Evolutionary conservation across 2,888 invertebrate genomes (phyloP), one percentile per base, ranked within the genome.

Genomic region (Calameuta filiformis): DNA sequence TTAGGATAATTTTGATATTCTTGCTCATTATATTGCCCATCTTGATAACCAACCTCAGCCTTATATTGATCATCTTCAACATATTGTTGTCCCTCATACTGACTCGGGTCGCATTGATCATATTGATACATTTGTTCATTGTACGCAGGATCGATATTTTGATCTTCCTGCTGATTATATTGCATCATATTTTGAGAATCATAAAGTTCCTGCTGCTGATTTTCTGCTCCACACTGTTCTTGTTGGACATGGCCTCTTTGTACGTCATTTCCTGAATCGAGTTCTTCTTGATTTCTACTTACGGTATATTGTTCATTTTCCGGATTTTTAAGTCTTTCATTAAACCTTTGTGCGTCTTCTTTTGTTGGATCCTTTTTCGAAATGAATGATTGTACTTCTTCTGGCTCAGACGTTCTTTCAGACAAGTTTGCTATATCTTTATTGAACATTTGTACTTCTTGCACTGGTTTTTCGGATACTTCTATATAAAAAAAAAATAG

Each of bases 101-200:
- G 80, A 1, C 82, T 81, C n/a, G 85, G 81, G 81, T 88, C 86
- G 75, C 87, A 89, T 40, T 88, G 85, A 4, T 85, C 84, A 79
- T 89, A 89, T 37, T 87, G 87, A 69, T 83, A 82, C 76, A 86
- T 86, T 12, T 84, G 82, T 35, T 88, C 83, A 74, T 85, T 85
- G 35, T 78, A 78, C 12, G 40, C 75, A n/a, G 69, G 76, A 12
- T 75, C 31, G 35, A 76, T 68, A n/a, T 69, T 77, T 37, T 79
- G 73, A 68, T 40, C 76, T 35, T 74, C 79, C 12, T 35, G 69
- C 11, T 73, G 31, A 77, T 78, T 68, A 34, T 78, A 35, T 73
- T 76, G 75, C 73, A 68, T 73, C 35, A 37, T 40, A 73, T 78
- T 73, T 12, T 78, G 71, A 56, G 56, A 23, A 56, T 56, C 23